Conservation (phyloP, 2,797 vertebrate genomes). For the Rhincodon typus region DNA sequence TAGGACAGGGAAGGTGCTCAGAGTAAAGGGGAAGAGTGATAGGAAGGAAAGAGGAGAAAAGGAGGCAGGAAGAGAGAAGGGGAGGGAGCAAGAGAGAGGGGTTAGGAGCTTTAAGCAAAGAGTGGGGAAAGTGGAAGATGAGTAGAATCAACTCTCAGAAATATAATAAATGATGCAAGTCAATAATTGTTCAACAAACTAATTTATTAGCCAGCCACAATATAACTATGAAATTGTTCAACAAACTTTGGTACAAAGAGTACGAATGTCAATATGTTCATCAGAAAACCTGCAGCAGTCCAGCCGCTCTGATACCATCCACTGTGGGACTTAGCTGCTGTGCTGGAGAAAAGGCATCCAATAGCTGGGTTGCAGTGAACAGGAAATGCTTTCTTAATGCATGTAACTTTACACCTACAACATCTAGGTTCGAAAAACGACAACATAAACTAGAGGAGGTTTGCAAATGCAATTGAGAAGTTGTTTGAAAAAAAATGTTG, state of each 20-base stretch:
- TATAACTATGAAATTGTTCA: slow-evolving; percentile 36
- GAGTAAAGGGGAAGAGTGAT: not conserved
- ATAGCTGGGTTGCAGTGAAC: not conserved
- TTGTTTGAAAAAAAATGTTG: not conserved
- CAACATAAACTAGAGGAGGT: not conserved
- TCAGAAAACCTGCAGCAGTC: slow-evolving; percentile 46
- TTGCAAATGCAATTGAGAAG: not conserved
- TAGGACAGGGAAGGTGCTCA: not conserved
- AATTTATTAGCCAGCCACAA: slow-evolving; percentile 37
- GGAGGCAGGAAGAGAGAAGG: too few relatives aligned
- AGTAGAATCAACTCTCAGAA: too few relatives aligned
- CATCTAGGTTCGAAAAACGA: not conserved
- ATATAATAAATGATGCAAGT: slow-evolving; percentile 25
- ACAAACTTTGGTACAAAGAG: slow-evolving; percentile 36
- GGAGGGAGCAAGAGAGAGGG: not conserved
- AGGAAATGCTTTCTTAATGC: not conserved
- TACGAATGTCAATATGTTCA: slow-evolving; percentile 28
- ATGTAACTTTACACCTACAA: slow-evolving; percentile 23
- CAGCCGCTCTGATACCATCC: slow-evolving; percentile 49
- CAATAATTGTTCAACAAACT: slow-evolving; percentile 35
- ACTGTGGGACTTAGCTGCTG: slow-evolving; percentile 39
- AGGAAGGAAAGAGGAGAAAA: not conserved
- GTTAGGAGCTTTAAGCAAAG: too few relatives aligned
- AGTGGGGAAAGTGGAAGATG: not conserved
- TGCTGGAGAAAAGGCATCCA: not conserved